Evolutionary conservation across 2,888 invertebrate species (phyloP).

Genomic region (Nyleta sp.): DNA sequence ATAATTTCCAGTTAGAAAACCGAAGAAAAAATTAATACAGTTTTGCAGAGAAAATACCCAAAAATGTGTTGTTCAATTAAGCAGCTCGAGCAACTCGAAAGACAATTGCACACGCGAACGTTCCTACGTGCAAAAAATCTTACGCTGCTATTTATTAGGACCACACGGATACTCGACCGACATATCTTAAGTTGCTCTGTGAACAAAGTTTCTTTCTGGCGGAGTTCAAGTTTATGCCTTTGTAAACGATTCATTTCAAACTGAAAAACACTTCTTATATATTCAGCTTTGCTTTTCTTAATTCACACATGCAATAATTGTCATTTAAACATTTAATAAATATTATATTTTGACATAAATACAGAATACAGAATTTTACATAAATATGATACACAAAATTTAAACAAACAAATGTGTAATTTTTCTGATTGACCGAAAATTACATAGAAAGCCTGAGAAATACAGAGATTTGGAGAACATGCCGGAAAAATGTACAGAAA

Average conservation of each 20-base stretch:
- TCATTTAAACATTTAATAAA: too few relatives aligned
- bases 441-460: too few relatives aligned
- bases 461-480: too few relatives aligned
- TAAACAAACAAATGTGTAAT: too few relatives aligned
- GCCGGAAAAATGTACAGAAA: too few relatives aligned
- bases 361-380: too few relatives aligned
- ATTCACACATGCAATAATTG: not conserved
- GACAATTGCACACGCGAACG: not conserved
- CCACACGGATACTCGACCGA: constrained; percentile 36
- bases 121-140: constrained; percentile 18
- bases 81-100: not conserved
- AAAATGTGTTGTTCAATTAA: constrained; percentile 8
- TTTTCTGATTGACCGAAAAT: too few relatives aligned
- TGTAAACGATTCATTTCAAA: constrained; percentile 8
- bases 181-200: constrained; percentile 18
- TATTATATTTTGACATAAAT: too few relatives aligned
- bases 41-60: constrained; percentile 1
- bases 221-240: not conserved
- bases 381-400: too few relatives aligned
- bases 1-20: too few relatives aligned
- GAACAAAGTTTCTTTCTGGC: constrained; percentile 16
- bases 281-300: not conserved
- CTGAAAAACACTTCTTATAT: constrained; percentile 6
- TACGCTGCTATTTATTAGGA: constrained; percentile 21
- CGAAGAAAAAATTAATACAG: too few relatives aligned